phyloP scores from a whole-genome alignment of 2,113 vertebrate species.

The Erinaceus europaeus region DNA sequence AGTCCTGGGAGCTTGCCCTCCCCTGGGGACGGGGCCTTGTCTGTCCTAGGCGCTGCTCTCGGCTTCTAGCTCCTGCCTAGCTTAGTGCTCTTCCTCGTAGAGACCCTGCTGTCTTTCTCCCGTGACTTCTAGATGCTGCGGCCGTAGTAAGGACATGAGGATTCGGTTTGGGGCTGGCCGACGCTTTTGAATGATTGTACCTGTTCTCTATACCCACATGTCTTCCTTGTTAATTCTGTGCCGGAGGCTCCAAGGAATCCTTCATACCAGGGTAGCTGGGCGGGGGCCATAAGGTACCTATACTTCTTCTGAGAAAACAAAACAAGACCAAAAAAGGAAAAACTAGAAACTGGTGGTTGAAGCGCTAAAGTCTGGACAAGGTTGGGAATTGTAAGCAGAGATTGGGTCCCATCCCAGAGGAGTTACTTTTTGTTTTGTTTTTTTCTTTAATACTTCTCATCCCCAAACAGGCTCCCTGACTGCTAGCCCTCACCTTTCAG shows the following conservation, averaged over 20 bases:
- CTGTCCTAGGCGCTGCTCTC: conserved; percentile 55
- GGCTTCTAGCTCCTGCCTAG: conserved; percentile 66
- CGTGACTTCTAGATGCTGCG: too few relatives aligned
- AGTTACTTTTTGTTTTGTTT: conserved; percentile 64
- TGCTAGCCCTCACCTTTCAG: conserved; percentile 90
- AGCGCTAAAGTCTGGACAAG: not conserved
- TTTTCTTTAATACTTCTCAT: conserved; percentile 69
- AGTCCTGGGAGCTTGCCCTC: conserved; percentile 46
- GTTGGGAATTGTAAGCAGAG: not conserved
- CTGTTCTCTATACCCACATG: too few relatives aligned
- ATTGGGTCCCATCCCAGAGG: conserved; percentile 20
- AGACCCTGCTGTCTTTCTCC: too few relatives aligned
- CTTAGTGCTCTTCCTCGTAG: conserved; percentile 49
- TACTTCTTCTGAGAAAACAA: not conserved
- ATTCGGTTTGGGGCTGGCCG: not conserved
- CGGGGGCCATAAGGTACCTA: too few relatives aligned
- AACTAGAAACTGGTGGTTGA: not conserved
- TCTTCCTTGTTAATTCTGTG: too few relatives aligned
- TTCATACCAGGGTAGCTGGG: too few relatives aligned
- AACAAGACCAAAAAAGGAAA: too few relatives aligned
- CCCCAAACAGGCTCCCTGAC: conserved; percentile 85
- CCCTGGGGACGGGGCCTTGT: conserved; percentile 29
- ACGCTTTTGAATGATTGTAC: not conserved
- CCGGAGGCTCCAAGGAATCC: too few relatives aligned
- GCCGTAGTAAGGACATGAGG: conserved; percentile 25